Evolutionary conservation across 1,140 invertebrate genomes (phyloP).

Genomic region (Neodiprion virginianus): DNA sequence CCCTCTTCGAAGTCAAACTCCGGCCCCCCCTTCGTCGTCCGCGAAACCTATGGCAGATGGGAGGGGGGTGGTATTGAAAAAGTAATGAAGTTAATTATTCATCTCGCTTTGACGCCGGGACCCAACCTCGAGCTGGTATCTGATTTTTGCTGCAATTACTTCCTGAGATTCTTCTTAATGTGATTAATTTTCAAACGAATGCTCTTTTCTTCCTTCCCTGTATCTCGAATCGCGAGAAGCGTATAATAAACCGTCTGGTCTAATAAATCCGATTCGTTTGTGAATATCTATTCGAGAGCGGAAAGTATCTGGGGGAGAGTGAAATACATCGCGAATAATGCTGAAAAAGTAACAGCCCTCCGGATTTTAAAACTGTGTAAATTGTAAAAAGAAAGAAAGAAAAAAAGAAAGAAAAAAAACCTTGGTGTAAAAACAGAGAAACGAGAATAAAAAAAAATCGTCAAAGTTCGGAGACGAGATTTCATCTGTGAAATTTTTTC

Average conservation of each 20-base stretch:
- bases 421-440: background rate
- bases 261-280: too few species aligned
- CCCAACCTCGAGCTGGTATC: background rate
- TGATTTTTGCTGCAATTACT: conserved; percentile 6
- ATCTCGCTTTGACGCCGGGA: background rate
- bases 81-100: conserved; percentile 9
- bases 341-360: background rate
- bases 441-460: background rate
- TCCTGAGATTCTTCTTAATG: background rate
- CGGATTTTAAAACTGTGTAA: background rate
- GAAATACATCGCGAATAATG: too few species aligned
- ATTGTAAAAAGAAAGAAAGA: background rate
- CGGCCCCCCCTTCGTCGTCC: too few species aligned
- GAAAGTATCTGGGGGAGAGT: too few species aligned
- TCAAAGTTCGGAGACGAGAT: background rate
- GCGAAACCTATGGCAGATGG: too few species aligned
- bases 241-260: background rate
- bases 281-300: too few species aligned
- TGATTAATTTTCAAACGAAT: conserved; percentile 8
- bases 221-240: background rate
- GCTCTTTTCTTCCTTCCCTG: background rate
- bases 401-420: background rate
- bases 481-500: background rate
- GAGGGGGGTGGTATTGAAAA: background rate
- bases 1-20: too few species aligned